Base-by-base conservation (phyloP, 2,113 vertebrate species). In the Eulemur macaco region DNA sequence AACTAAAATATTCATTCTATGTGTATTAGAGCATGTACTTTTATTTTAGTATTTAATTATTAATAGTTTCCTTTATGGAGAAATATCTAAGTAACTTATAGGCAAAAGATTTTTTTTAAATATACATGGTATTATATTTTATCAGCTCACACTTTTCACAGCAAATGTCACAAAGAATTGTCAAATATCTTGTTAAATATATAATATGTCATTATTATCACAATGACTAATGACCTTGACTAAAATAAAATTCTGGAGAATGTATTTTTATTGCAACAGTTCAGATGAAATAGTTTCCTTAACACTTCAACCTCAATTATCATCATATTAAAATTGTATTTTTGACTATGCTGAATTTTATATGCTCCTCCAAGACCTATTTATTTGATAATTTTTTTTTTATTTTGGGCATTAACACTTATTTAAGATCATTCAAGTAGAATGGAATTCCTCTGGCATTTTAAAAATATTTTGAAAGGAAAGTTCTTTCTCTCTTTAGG, bases 1-100 rank as follows among this genome's bases (percentile, higher is more conserved):
- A 20, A 92, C 58, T 86, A 91, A 95, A 88, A 88, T 94, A 95
- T 74, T n/a, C 27, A 73, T 95, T 73, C 8, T 50, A 37, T 71
- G 0, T 86, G 29, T 69, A 39, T 42, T 76, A 85, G 3, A 66
- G 25, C 27, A 60, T 66, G 15, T 42, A 34, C 3, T 68, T 93
- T 87, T 71, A 73, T 92, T 87, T 50, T 9, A 69, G 39, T 20
- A 73, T 60, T 88, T 89, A 92, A 90, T 74, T 92, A 56, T 56
- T 20, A 56, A 56, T 56, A 85, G 34, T 82, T 92, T 89, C 18
- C 23, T 56, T 47, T 68, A 81, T 37, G 88, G 78, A 83, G 15
- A 69, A 56, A 4, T 50, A 13, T 81, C 54, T 66, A 91, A 64
- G 45, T 74, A 88, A 84, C 2, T 58, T 76, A 11, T 8, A 86